Evolutionary conservation across 2,113 vertebrate genomes (phyloP).

Genomic region (Oreochromis tanganicae): DNA sequence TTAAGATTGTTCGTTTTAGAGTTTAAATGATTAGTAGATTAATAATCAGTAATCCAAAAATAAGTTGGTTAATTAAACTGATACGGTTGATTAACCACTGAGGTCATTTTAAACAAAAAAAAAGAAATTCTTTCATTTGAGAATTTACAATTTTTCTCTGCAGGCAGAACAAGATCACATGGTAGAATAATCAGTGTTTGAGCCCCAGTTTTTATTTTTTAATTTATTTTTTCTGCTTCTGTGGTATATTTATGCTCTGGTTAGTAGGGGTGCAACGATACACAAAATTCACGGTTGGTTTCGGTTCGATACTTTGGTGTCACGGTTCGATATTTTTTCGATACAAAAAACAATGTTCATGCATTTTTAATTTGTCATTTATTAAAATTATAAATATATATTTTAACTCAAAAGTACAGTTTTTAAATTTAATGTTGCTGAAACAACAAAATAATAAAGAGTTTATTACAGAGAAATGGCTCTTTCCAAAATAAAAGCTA

Average conservation of each 20-base stretch:
- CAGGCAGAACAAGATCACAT: not conserved
- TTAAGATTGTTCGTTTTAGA: not conserved
- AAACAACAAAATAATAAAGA: no score
- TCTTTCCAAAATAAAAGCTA: no score
- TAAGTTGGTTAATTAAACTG: not conserved
- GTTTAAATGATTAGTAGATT: not conserved
- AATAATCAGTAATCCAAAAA: not conserved
- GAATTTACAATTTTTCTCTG: not conserved
- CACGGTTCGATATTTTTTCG: no score
- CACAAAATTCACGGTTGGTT: no score
- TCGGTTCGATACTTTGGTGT: no score
- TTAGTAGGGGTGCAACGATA: not conserved
- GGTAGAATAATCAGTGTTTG: not conserved
- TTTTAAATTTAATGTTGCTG: no score
- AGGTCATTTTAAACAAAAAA: not conserved
- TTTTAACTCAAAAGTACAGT: no score
- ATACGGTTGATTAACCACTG: not conserved
- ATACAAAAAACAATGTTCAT: no score
- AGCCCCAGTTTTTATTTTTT: not conserved
- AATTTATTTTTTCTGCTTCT: not conserved
- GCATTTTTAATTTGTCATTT: no score
- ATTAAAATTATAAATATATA: no score
- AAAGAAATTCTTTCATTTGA: not conserved
- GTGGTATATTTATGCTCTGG: not conserved
- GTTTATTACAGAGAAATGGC: no score